Evolutionary conservation across 2,797 vertebrate genomes (phyloP).

Genomic region (Falco novaeseelandiae): DNA sequence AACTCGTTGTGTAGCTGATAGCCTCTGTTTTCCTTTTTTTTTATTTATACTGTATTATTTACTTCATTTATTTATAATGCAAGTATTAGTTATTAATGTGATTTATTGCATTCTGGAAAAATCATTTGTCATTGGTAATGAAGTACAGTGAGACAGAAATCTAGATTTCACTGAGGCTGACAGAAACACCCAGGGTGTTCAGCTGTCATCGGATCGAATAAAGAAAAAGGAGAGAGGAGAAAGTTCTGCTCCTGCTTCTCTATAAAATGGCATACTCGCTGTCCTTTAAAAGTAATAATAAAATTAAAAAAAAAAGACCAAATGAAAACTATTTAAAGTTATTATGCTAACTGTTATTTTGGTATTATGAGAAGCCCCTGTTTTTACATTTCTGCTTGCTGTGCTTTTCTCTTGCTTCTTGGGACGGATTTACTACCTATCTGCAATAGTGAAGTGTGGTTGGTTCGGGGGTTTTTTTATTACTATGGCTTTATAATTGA

Average conservation of each 20-base stretch:
- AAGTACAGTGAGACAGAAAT: background rate
- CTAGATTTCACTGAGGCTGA: background rate
- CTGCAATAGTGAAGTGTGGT: background rate
- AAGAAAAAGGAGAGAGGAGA: background rate
- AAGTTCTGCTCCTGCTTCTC: background rate
- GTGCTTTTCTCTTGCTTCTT: background rate
- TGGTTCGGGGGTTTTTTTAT: background rate
- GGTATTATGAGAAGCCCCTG: background rate
- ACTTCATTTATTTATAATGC: background rate
- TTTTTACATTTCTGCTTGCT: background rate
- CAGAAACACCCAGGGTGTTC: background rate
- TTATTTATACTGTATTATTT: background rate
- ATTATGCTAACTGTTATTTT: background rate
- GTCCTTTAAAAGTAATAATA: background rate
- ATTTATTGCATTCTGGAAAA: background rate
- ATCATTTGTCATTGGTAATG: rapidly evolving
- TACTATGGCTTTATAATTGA: background rate
- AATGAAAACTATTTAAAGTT: background rate
- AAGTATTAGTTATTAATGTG: background rate
- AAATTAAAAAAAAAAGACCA: no score
- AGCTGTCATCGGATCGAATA: background rate
- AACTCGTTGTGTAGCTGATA: background rate
- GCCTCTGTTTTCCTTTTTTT: background rate
- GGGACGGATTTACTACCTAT: background rate
- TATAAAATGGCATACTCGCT: background rate